phyloP scores from a whole-genome alignment of 1,140 invertebrate genomes.

The Bombus balteatus region DNA sequence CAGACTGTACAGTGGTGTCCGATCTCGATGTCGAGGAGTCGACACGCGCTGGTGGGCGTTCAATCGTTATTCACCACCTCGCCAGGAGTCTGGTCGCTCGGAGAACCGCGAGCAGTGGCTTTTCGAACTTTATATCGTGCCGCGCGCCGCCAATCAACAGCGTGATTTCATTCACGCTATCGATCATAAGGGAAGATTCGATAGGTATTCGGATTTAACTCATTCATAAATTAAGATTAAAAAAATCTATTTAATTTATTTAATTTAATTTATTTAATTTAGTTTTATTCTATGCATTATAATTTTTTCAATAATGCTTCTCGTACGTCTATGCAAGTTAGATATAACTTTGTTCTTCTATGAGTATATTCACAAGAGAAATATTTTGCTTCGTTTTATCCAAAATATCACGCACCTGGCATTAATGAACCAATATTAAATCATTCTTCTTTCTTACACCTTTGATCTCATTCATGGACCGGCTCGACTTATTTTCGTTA shows the following conservation, averaged over 20 bases:
- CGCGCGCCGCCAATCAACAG: slow-evolving; percentile 33
- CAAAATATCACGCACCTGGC: too few species aligned
- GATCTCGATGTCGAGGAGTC: slow-evolving; percentile 11
- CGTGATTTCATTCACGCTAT: slow-evolving; percentile 36
- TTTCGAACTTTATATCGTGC: slow-evolving; percentile 29
- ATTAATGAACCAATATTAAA: neutral
- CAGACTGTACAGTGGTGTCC: neutral
- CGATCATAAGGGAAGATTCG: neutral
- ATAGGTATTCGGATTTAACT: neutral
- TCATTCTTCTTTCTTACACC: neutral
- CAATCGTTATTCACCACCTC: slow-evolving; percentile 60
- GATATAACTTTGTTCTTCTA: neutral
- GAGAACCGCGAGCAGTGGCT: slow-evolving; percentile 12
- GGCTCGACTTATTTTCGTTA: neutral
- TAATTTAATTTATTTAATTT: too few species aligned
- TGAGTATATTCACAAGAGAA: neutral
- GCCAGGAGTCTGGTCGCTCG: slow-evolving; percentile 55
- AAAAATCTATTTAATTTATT: too few species aligned
- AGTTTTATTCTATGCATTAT: neutral
- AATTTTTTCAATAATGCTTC: too few species aligned
- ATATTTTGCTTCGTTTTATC: neutral
- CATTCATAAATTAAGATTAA: too few species aligned
- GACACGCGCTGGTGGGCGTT: slow-evolving; percentile 49
- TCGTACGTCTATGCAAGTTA: neutral
- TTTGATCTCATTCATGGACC: neutral